Evolutionary conservation across 30 jellyfish, hydroid and myxozoan genomes (phyloP).

Genomic region (Rhopilema esculentum): DNA sequence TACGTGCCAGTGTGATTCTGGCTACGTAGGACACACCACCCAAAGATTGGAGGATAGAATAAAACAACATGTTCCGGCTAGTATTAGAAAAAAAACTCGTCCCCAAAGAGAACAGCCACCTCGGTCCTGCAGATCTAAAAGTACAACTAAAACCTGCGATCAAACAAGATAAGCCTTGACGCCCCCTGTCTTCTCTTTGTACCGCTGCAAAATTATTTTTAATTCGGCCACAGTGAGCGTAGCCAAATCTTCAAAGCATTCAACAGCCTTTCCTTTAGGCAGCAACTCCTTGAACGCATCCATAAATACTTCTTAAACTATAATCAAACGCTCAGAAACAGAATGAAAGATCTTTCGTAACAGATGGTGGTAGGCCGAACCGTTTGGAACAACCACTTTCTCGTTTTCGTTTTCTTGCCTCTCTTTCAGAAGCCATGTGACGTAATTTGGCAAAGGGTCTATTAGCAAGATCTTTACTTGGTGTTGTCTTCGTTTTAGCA

Average conservation of each 20-base stretch:
- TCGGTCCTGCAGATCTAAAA: no score
- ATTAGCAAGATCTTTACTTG: neutral
- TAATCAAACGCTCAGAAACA: neutral
- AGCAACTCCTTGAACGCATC: constrained; percentile 15
- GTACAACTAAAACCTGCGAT: no score
- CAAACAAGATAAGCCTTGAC: constrained; percentile 50
- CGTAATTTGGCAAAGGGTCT: constrained; percentile 38
- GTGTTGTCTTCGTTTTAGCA: constrained; percentile 8
- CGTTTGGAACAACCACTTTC: constrained; percentile 30
- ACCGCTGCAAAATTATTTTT: constrained; percentile 19
- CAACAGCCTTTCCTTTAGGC: constrained; percentile 47
- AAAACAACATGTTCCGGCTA: no score
- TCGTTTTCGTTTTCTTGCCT: constrained; percentile 11
- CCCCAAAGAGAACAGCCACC: no score
- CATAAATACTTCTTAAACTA: constrained; percentile 3
- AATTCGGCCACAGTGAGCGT: neutral
- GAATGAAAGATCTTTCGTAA: neutral
- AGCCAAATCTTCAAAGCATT: constrained; percentile 37
- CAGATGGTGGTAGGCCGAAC: neutral
- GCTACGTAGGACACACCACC: no score
- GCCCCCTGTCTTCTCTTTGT: constrained; percentile 39
- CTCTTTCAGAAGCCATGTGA: constrained; percentile 7
- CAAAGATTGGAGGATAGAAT: no score
- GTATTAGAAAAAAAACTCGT: neutral
- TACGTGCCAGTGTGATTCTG: neutral